phyloP scores from a whole-genome alignment of 2,797 vertebrate genomes.

The Mustela erminea region DNA sequence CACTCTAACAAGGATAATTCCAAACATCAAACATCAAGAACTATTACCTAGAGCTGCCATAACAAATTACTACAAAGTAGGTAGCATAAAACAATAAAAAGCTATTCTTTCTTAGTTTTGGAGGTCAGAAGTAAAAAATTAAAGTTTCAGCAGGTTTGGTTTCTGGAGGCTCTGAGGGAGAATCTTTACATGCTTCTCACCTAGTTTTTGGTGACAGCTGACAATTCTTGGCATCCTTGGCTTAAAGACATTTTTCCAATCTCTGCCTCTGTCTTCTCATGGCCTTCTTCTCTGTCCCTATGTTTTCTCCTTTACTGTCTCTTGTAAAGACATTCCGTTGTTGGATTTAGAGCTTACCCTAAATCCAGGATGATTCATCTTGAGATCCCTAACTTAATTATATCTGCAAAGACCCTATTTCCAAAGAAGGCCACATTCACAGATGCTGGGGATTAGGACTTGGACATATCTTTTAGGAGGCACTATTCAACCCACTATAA shows the following conservation, averaged over 20 bases:
- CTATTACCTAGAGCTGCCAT: background rate
- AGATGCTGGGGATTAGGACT: background rate
- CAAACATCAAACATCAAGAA: background rate
- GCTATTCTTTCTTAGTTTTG: background rate
- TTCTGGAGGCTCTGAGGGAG: background rate
- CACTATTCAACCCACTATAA: background rate
- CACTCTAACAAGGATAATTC: background rate
- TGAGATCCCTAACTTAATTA: background rate
- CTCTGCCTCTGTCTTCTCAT: background rate
- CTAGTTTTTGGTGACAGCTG: background rate
- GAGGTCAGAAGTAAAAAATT: background rate
- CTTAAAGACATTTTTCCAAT: background rate
- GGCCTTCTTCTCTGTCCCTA: background rate
- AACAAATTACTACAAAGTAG: background rate
- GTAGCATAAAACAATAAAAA: background rate
- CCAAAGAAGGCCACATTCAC: background rate
- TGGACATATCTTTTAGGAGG: background rate
- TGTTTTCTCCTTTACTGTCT: background rate
- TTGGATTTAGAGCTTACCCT: background rate
- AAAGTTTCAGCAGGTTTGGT: background rate
- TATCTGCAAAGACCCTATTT: background rate
- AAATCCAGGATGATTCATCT: background rate
- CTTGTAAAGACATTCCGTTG: background rate
- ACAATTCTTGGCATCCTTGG: background rate
- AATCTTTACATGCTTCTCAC: background rate